Evolutionary conservation across 1,140 invertebrate genomes (phyloP).

Genomic region (Ceratina australensis): DNA sequence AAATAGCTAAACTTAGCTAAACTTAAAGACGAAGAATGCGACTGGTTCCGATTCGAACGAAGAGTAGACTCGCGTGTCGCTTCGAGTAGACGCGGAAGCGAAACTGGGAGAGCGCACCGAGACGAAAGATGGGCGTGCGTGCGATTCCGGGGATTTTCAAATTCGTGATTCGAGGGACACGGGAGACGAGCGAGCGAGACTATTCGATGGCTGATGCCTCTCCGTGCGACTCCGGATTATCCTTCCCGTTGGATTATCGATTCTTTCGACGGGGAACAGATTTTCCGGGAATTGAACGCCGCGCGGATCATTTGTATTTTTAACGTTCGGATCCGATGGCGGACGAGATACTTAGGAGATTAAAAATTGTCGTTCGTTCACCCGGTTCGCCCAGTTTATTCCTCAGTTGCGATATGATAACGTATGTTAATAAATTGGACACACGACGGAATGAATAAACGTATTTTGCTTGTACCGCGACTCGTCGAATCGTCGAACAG

Average conservation of each 20-base stretch:
- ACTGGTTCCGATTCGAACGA: slow-evolving; percentile 10
- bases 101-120: no score
- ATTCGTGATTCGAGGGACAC: not conserved
- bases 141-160: not conserved
- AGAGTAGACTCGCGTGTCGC: not conserved
- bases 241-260: slow-evolving; percentile 52
- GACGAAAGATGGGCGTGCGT: not conserved
- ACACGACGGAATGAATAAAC: not conserved
- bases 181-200: not conserved
- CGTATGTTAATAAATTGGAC: not conserved
- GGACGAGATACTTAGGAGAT: not conserved
- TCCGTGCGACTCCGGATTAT: slow-evolving; percentile 58
- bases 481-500: no score
- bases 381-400: no score
- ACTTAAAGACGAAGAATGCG: no score
- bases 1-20: no score
- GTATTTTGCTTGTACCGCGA: not conserved
- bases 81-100: not conserved
- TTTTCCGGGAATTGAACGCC: slow-evolving; percentile 23
- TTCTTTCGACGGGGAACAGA: slow-evolving; percentile 15
- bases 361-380: not conserved
- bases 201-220: no score
- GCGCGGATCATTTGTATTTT: not conserved
- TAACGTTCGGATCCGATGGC: not conserved
- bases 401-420: not conserved